Evolutionary conservation across 2,113 vertebrate species (phyloP), one percentile per base, ranked within the genome.

Genomic region (Notothenia rossii): DNA sequence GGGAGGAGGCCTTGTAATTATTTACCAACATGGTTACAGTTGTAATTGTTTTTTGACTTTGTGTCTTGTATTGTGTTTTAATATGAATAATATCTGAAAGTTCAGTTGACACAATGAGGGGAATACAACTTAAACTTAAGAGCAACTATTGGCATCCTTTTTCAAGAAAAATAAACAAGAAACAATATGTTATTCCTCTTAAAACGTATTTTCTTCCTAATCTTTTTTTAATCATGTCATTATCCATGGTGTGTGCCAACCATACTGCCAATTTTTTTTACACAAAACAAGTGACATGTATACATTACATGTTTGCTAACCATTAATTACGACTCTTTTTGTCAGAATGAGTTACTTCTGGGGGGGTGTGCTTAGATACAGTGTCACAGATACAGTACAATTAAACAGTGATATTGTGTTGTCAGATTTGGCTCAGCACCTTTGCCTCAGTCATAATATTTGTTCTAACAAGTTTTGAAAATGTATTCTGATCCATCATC

Each of bases 21-120:
- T 69, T 74, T 77, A 25, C 69, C 58, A 29, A 33, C 15, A 58
- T 61, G 63, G 29, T 60, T 54, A 53, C 25, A 33, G 59, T 64
- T 77, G 33, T 12, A 69, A 71, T 77, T 68, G 48, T 14, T 36
- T 20, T 61, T 22, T 50, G 48, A 55, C 63, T 60, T 51, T 59
- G 14, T 14, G 13, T 29, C 29, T 4, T 29, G 29, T 29, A 29
- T 3, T 29, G 29, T 29, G 29, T 29, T 29, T 29, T 29, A 29
- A 17, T 43, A 12, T 5, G 4, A 54, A n/a, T 5, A 29, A 78
- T 62, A 66, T 75, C 9, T 61, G 50, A 75, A 48, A 3, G 17
- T 25, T 45, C 14, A 51, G 46, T 14, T 36, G 20, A 13, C n/a
- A 20, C 9, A 77, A 40, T 9, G 18, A 49, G 36, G 36, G 25